Evolutionary conservation across 2,113 vertebrate genomes (phyloP), one percentile per base, ranked within the genome.

Genomic region (Semicossyphus pulcher): DNA sequence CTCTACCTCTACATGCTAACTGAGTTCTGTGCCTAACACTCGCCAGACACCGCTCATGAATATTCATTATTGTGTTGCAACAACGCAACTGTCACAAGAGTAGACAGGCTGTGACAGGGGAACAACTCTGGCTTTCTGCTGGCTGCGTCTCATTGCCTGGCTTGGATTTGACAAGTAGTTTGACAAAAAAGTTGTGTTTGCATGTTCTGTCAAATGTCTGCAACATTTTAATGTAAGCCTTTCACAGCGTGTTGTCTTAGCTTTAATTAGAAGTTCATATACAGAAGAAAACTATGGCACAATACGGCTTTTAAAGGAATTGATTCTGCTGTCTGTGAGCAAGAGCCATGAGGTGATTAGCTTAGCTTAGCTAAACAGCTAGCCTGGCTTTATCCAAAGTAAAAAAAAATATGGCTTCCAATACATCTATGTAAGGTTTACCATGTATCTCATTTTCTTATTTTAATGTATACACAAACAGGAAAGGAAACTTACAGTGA

Each of bases 11-110:
- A 15, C 28, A 31, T 4, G 28, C 31, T 60, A 52, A 34, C 21
- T 34, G 4, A 66, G 32, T 9, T 14, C 15, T 21, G n/a, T n/a
- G 23, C 4, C 16, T 10, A 61, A 72, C 34, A 45, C 18, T 60
- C 16, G 52, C 45, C 72, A 76, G 49, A 64, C 42, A 31, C 28
- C 12, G 7, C 11, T 37, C 47, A 44, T 76, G 28, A 59, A 69
- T 69, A 70, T 72, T 73, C 14, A 72, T 49, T 49, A 16, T 2
- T 15, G 34, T 29, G 15, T 37, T 75, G 7, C 36, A 56, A 39
- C 29, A 44, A 31, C 44, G 62, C 23, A 45, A 5, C 34, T 51
- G 48, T 68, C 31, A 51, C 53, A 69, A 54, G 20, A 56, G 44
- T 8, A 34, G 51, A 69, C 26, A 9, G 37, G 26, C 23, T 2